A percentile compares a stretch with the other conserved stretches of the same genome.
phyloP scores from a whole-genome alignment of 53 echinoderm and acorn worm species.

The Echinarachnius parma region DNA sequence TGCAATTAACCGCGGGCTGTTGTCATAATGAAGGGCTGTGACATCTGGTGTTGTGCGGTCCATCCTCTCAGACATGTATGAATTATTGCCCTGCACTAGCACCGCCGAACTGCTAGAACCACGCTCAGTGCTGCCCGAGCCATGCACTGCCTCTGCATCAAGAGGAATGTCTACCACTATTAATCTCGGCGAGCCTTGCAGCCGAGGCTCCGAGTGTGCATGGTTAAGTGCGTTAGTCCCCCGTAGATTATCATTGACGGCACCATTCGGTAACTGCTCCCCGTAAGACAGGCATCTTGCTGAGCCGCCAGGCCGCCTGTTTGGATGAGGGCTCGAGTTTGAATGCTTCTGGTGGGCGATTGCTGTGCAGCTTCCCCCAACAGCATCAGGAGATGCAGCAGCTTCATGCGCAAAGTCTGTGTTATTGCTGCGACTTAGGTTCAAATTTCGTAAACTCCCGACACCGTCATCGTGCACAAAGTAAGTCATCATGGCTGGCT shows the following conservation, averaged over 20 bases:
- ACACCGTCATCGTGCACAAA: constrained; percentile 11
- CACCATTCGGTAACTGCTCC: constrained; percentile 8
- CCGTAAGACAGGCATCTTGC: constrained; percentile 11
- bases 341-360: constrained; percentile 14
- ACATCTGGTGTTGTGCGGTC: constrained; percentile 38
- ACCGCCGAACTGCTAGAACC: too few species aligned
- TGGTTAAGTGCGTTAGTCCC: constrained; percentile 14
- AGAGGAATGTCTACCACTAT: constrained; percentile 36
- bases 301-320: not conserved
- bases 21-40: constrained; percentile 31
- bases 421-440: constrained; percentile 46
- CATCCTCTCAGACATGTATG: constrained; percentile 35
- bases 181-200: constrained; percentile 14
- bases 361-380: constrained; percentile 28
- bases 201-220: constrained; percentile 31
- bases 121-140: too few species aligned
- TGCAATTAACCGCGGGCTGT: constrained; percentile 29
- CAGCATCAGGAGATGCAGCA: not conserved
- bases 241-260: constrained; percentile 19
- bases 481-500: constrained; percentile 31
- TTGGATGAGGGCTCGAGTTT: constrained; percentile 20
- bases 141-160: constrained; percentile 2
- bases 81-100: constrained; percentile 44
- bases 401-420: constrained; percentile 7
- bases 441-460: constrained; percentile 11